Base-by-base conservation (phyloP, 2,888 invertebrate genomes). In the Erannis defoliaria region DNA sequence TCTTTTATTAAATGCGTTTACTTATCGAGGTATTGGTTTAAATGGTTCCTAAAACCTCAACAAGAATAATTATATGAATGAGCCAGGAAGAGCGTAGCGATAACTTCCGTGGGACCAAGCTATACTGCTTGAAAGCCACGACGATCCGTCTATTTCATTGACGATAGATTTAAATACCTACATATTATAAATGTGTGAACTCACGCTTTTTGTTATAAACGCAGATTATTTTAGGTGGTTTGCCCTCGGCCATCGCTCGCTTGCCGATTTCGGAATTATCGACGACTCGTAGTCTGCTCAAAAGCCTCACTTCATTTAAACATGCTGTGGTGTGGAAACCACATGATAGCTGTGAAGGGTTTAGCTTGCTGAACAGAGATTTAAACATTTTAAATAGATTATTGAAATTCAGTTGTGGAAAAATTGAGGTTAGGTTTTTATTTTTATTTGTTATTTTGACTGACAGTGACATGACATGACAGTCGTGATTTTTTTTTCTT, bases 251-350 rank as follows among this genome's bases (percentile, higher is more conserved):
- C 97, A 98, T 98, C 1, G 99, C 99, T 81, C 97, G 95, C 84
- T 97, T 98, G 33, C 99, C 99, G 63, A 99, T 95, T 71, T 97
- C 96, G 56, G 98, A 98, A 88, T 99, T 99, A 87, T 99, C 99
- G 2, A 99, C 99, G 5, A 99, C 98, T 76, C 98, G 94, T 14
- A 99, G 90, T 49, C 98, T 93, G 1, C 97, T 94, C 70, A 97
- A 77, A 80, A 96, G 95, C 38, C 95, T 94, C 48, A 97, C 96
- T 88, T 97, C 96, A 78, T 89, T 94, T 68, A 93, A 86, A 55
- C 87, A 80, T 5, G 94, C 71, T 0, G 96, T 94, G 9, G 95
- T 95, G 76, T 96, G 96, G 57, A 96, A 87, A 5, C 85, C 83
- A 62, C 83, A 76, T 48, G 78, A 59, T 67, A 72, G 42, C 51